These are phyloP conservation scores for Aphis craccivora DNA, from an alignment of 1,140 invertebrate genomes.

Conservation along the genomic window DNA sequence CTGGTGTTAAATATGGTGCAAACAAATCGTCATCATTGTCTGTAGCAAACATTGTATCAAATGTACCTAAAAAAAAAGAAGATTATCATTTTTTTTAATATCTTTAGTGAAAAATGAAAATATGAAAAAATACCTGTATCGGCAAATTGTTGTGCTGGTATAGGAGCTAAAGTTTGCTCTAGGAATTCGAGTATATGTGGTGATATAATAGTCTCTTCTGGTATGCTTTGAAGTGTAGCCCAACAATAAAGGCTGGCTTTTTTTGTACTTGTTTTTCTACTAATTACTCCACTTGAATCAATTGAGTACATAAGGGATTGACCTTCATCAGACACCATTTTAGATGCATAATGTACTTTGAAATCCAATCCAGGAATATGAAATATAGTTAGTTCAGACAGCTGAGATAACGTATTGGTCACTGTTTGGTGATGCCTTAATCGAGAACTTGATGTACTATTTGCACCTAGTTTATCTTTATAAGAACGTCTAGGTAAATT, in stretches of 20 bases:
- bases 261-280: conserved; percentile 69
- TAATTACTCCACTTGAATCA: conserved; percentile 59
- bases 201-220: conserved; percentile 94
- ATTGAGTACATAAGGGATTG: conserved; percentile 62
- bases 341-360: conserved; percentile 89
- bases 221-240: conserved; percentile 94
- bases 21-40: conserved; percentile 64
- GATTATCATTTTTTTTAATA: background rate
- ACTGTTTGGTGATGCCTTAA: conserved; percentile 61
- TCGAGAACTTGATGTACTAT: conserved; percentile 66
- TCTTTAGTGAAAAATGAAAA: background rate
- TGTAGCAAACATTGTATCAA: conserved; percentile 63
- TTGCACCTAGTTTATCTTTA: conserved; percentile 66
- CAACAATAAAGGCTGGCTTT: conserved; percentile 94
- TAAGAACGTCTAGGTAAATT: conserved; percentile 66
- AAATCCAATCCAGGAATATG: conserved; percentile 94
- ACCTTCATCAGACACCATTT: conserved; percentile 74
- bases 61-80: conserved; percentile 60
- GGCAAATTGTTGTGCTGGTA: conserved; percentile 67
- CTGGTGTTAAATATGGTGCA: conserved; percentile 67
- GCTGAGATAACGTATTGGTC: conserved; percentile 65
- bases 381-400: conserved; percentile 88
- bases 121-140: conserved; percentile 35
- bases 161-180: conserved; percentile 93
- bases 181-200: conserved; percentile 94